Conservation (phyloP, 2,797 vertebrate species). For the Gorsachius magnificus region DNA sequence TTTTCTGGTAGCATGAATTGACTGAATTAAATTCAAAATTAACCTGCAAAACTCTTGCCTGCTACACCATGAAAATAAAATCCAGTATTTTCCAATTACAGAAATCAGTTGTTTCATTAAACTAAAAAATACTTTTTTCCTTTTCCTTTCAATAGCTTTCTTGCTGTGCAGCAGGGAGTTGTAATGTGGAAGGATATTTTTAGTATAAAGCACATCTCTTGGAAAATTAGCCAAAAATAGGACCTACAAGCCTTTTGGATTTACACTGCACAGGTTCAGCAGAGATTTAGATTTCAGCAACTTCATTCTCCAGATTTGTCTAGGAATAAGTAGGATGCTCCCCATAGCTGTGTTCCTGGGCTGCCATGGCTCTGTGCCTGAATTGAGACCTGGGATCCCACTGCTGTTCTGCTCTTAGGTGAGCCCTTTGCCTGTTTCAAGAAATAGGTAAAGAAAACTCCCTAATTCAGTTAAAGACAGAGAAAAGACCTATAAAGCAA, state of each 20-base stretch:
- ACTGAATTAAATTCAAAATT: background rate
- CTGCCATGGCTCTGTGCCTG: background rate
- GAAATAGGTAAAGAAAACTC: background rate
- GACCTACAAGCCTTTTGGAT: background rate
- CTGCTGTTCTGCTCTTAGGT: background rate
- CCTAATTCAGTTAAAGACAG: background rate
- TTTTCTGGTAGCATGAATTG: background rate
- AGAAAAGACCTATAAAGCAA: background rate
- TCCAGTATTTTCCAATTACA: background rate
- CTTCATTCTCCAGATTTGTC: background rate
- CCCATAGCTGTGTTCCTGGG: background rate
- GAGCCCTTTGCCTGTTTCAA: background rate
- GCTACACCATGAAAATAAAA: background rate
- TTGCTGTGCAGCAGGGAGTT: background rate
- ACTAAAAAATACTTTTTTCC: background rate
- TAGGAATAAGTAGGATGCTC: background rate
- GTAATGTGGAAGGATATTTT: constrained; percentile 32
- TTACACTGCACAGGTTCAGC: background rate
- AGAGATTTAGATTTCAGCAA: constrained; percentile 13
- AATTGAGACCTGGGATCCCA: background rate
- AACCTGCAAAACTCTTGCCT: background rate
- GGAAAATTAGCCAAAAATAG: constrained; percentile 47
- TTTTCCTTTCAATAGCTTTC: background rate
- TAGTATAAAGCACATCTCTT: constrained; percentile 5
- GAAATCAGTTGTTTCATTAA: background rate